Evolutionary conservation across 2,888 invertebrate species (phyloP), one percentile per base, ranked within the genome.

Genomic region (Melipona bicolor): DNA sequence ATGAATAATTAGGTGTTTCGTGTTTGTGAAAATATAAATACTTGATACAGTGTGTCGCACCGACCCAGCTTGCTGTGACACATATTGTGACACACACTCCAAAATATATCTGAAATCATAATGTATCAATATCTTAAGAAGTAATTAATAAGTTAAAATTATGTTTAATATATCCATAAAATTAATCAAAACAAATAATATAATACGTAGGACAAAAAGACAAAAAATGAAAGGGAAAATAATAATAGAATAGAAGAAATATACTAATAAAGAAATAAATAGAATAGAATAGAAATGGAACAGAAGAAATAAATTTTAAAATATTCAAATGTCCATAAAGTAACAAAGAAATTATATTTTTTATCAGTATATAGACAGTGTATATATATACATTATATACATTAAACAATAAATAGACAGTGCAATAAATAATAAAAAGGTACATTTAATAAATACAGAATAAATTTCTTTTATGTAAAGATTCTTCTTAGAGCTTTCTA

Each of bases 31-130:
- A 95, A 93, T 97, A 98, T 93, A 98, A 96, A 93, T 98, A 97
- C 95, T 98, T 98, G 90, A 98, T 97, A 94, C 98, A 97, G 93
- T 98, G 98, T 1, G 98, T 98, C n/a, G 98, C 97, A 0, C 98
- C 98, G 69, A 98, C 98, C 98, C 98, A 98, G 21, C 98, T 97
- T 15, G 97, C 97, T n/a, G 98, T 98, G 77, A 98, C 97, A 89
- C 97, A 96, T 79, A 97, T 96, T 61, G 97, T 98, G 85, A 98
- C 97, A 95, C 98, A 97, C 83, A 98, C 96, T 74, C 98, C 98
- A 94, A 97, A 98, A 94, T 98, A 98, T 93, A 98, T 97, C 98
- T 98, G 95, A 73, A 90, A 89, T 77, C 21, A 73, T 27, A 81
- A 54, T 19, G 56, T 5, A n/a, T 0, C 11, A 52, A 32, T 3